phyloP scores from a whole-genome alignment of 1,140 invertebrate genomes.

The Onthophagus taurus region DNA sequence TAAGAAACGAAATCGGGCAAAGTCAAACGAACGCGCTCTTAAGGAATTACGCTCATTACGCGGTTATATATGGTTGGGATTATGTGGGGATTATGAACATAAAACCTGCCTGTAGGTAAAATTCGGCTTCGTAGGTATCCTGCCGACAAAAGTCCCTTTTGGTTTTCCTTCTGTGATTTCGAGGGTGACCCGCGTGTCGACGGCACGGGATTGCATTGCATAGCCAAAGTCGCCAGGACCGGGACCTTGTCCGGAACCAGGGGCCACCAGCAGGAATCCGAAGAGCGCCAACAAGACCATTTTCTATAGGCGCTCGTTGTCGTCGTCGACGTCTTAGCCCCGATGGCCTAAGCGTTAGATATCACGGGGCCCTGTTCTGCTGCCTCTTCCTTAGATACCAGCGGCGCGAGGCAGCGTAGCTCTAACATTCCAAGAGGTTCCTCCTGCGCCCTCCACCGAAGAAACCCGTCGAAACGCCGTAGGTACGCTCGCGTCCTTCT shows the following conservation, averaged over 20 bases:
- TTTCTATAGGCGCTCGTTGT: slow-evolving; percentile 11
- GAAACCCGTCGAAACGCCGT: slow-evolving; percentile 21
- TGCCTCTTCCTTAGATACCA: slow-evolving; percentile 28
- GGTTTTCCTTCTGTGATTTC: slow-evolving; percentile 77
- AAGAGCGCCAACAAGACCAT: slow-evolving; percentile 13
- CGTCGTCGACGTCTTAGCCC: slow-evolving; percentile 14
- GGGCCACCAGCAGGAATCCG: slow-evolving; percentile 23
- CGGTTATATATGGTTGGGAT: too few species aligned
- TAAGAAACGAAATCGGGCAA: too few species aligned
- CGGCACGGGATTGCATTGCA: slow-evolving; percentile 72
- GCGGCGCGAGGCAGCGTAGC: slow-evolving; percentile 21
- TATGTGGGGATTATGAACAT: too few species aligned
- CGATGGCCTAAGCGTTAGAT: background rate
- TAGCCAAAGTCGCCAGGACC: slow-evolving; percentile 36
- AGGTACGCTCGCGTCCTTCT: slow-evolving; percentile 5
- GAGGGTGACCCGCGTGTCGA: slow-evolving; percentile 75
- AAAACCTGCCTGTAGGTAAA: too few species aligned
- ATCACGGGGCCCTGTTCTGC: slow-evolving; percentile 22
- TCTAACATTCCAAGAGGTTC: slow-evolving; percentile 36
- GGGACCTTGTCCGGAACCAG: slow-evolving; percentile 35
- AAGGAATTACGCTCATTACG: too few species aligned
- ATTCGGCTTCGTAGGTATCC: slow-evolving; percentile 74
- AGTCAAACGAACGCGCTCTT: too few species aligned
- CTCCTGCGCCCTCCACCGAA: slow-evolving; percentile 28
- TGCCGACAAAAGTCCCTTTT: slow-evolving; percentile 69